These are phyloP conservation scores for Cinclus cinclus DNA, from an alignment of 2,113 vertebrate genomes.

Conservation along the genomic window DNA sequence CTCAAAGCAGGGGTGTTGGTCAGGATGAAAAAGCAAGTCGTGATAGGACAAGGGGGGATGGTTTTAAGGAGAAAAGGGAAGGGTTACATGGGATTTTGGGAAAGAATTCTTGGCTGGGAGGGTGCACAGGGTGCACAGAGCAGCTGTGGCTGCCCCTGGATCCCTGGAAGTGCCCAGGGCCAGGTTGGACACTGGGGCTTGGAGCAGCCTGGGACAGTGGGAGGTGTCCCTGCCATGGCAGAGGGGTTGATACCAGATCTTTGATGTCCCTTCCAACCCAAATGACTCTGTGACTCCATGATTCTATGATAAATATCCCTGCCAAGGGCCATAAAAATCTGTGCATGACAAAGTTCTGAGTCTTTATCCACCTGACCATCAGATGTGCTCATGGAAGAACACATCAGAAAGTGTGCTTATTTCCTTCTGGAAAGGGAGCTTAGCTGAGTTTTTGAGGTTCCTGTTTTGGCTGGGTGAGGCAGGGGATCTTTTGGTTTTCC, in stretches of 20 bases:
- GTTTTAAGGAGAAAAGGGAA: neutral
- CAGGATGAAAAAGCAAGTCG: rapidly evolving
- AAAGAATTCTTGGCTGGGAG: neutral
- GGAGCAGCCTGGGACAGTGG: neutral
- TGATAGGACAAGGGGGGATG: neutral
- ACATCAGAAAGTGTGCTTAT: too few relatives aligned
- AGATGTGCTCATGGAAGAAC: neutral
- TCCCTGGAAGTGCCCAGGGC: neutral
- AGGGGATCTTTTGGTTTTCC: neutral
- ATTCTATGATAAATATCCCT: neutral
- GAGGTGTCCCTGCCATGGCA: neutral
- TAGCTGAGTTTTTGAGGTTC: neutral
- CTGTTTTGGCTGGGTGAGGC: neutral
- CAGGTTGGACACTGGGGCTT: rapidly evolving
- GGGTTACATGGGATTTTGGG: neutral
- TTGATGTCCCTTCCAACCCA: neutral
- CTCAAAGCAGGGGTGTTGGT: neutral
- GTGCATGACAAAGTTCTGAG: rapidly evolving
- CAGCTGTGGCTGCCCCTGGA: neutral
- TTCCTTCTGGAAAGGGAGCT: neutral
- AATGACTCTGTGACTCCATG: neutral
- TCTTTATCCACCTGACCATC: neutral
- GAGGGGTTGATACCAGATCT: neutral
- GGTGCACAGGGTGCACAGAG: neutral
- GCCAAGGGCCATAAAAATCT: neutral